phyloP scores from a whole-genome alignment of 2,113 vertebrate species.

The Anolis sagrei region DNA sequence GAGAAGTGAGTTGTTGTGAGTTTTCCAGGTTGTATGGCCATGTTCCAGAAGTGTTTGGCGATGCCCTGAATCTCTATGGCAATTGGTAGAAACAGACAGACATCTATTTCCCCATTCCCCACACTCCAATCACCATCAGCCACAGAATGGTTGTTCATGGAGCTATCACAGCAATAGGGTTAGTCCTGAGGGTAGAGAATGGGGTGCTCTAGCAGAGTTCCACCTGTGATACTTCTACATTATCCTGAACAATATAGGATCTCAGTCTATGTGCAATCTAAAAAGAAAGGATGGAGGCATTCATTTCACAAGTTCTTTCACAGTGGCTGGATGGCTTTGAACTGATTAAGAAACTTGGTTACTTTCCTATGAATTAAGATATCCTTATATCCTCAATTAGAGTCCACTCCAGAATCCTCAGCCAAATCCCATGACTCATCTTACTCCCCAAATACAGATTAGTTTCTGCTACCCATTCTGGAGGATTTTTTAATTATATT shows the following conservation, averaged over 20 bases:
- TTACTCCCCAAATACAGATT: not conserved
- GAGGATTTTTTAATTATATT: slow-evolving; percentile 48
- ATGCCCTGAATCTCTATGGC: too few relatives aligned
- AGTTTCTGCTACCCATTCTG: slow-evolving; percentile 10
- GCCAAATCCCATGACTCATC: not conserved
- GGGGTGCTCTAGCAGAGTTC: not conserved
- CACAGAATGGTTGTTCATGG: too few relatives aligned
- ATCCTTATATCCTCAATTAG: not conserved
- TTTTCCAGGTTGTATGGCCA: too few relatives aligned
- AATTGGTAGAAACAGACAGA: too few relatives aligned
- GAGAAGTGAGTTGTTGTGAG: too few relatives aligned
- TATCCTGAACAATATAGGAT: not conserved
- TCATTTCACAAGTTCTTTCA: not conserved
- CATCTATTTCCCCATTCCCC: too few relatives aligned
- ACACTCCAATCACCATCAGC: too few relatives aligned
- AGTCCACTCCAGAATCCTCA: not conserved
- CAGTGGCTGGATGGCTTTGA: not conserved
- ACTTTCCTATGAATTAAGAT: not conserved
- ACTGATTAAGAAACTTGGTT: not conserved
- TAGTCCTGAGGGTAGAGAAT: too few relatives aligned
- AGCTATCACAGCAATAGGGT: too few relatives aligned
- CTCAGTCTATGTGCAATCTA: not conserved
- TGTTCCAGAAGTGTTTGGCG: too few relatives aligned
- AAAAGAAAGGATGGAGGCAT: not conserved
- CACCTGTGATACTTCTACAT: not conserved